phyloP scores from a whole-genome alignment of 2,113 vertebrate genomes.

The Salvelinus namaycush region DNA sequence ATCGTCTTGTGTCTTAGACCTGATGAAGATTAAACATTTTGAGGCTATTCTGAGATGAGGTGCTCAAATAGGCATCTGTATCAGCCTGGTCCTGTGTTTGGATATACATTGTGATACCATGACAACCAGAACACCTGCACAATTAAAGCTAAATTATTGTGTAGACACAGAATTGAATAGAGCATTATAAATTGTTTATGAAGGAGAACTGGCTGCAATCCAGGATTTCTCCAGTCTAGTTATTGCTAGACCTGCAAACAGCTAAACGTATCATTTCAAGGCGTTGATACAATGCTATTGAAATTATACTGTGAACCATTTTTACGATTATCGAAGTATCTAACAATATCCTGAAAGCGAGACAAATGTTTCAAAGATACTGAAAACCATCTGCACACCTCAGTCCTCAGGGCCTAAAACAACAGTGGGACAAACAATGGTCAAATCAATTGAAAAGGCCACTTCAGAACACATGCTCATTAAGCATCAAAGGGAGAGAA shows the following conservation, averaged over 20 bases:
- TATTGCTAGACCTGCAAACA: background rate
- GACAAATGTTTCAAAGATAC: constrained; percentile 2
- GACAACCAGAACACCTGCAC: no score
- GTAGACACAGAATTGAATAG: no score
- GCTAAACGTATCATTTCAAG: background rate
- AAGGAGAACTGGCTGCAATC: no score
- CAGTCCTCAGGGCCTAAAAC: constrained; percentile 6
- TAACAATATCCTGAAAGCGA: background rate
- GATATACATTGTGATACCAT: no score
- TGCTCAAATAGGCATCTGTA: no score
- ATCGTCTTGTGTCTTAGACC: background rate
- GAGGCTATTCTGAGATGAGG: no score
- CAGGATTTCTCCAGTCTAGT: no score
- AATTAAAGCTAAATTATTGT: no score
- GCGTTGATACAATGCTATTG: background rate
- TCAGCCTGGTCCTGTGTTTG: no score
- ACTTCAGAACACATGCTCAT: constrained; percentile 32
- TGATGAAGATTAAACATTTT: background rate
- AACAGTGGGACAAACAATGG: constrained; percentile 9
- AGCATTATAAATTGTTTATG: no score
- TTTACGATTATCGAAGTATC: background rate
- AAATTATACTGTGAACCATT: background rate
- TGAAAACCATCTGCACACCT: constrained; percentile 5
- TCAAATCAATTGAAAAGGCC: constrained; percentile 22
- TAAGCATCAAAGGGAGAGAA: constrained; percentile 24